Base-by-base conservation (phyloP, 2,797 vertebrate species). In the Bryconaethiops microstoma region DNA sequence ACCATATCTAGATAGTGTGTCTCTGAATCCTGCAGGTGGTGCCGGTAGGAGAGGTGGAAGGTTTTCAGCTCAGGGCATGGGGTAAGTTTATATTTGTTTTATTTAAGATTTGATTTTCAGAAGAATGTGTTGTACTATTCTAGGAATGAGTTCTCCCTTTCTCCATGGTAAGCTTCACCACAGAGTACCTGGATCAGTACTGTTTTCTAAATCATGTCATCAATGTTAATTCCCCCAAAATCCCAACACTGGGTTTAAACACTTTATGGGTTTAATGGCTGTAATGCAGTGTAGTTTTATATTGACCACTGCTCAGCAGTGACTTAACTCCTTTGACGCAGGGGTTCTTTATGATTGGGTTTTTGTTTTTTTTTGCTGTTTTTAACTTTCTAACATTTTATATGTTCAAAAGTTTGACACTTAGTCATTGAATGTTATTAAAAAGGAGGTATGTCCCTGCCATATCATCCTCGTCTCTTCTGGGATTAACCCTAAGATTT, bases 11-110 rank as follows among this genome's bases (percentile, higher is more conserved):
- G 35, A 35, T 5, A 63, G 1, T 29, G 13, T 63, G 16, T 78
- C 25, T 86, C 6, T 76, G 1, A 78, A 29, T 82, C 82, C 5
- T 89, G 6, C 85, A 95, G 94, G 94, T 85, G 94, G 94, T 75
- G 94, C 96, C 88, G 97, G 96, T 90, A 94, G 97, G 87, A 93
- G 97, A 88, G 98, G 97, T 84, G 97, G 97, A 91, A 94, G 98
- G 82, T 99, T 99, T 93, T 99, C 98, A 50, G 97, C 97, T 65
- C 98, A 99, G 94, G 98, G 97, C 92, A 99, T 99, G 98, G 98
- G 98, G 98, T 99, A 92, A 95, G 97, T 89, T 86, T 90, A 86
- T 73, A 74, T 85, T 73, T 84, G 84, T 71, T 81, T 35, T 35
- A 35, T 35, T 35, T 2, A 5, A 35, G 35, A 35, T 35, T 2